Evolutionary conservation across 2,113 vertebrate species (phyloP).

Genomic region (Platichthys stellatus): DNA sequence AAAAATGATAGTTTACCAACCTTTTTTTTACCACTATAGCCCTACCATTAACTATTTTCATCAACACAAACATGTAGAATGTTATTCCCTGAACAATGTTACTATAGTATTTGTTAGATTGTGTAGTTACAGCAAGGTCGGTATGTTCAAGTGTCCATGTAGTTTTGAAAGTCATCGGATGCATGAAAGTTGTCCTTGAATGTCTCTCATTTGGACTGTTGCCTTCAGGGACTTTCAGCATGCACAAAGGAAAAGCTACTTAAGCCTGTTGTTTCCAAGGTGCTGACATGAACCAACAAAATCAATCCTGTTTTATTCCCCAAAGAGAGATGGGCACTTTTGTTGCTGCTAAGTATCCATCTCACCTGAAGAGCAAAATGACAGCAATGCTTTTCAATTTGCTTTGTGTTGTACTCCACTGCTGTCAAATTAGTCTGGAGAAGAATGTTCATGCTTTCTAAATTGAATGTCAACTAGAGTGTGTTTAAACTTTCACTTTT

Average conservation of each 20-base stretch:
- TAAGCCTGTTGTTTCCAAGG: slow-evolving; percentile 30
- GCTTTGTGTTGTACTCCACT: slow-evolving; percentile 16
- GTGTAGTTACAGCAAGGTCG: too few species aligned
- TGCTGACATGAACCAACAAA: not conserved
- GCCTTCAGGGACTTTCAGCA: slow-evolving; percentile 16
- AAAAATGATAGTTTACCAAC: too few species aligned
- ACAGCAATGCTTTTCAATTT: slow-evolving; percentile 18
- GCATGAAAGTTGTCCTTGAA: not conserved
- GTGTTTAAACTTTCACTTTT: slow-evolving; percentile 16
- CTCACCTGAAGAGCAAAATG: not conserved
- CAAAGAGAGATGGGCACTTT: not conserved
- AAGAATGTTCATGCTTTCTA: slow-evolving; percentile 18
- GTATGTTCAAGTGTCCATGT: too few species aligned
- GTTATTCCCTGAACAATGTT: too few species aligned
- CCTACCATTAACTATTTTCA: not conserved
- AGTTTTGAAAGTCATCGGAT: too few species aligned
- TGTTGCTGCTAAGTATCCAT: slow-evolving; percentile 4
- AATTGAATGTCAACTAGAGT: slow-evolving; percentile 18
- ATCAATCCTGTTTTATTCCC: slow-evolving; percentile 11
- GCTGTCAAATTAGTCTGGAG: slow-evolving; percentile 28
- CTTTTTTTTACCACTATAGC: too few species aligned
- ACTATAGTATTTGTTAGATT: too few species aligned
- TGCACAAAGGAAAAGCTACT: not conserved
- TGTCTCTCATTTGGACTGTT: not conserved
- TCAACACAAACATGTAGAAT: too few species aligned